A percentile compares a stretch with the other conserved stretches of the same genome.
Evolutionary conservation across 1,140 invertebrate species (phyloP).

Genomic region (Mylabris phalerata): DNA sequence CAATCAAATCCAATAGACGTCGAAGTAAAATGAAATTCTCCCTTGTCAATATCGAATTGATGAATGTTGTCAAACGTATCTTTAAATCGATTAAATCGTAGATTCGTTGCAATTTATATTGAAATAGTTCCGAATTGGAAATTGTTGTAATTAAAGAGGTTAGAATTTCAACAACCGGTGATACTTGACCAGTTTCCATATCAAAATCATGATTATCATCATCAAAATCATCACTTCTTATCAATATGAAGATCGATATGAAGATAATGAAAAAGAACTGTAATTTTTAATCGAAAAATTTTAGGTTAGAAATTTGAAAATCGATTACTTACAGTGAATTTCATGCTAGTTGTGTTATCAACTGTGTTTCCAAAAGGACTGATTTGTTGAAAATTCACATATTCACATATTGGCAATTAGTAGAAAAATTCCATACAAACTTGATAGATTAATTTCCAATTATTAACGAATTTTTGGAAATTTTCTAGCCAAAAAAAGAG

Average conservation of each 20-base stretch:
- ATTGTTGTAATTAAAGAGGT: not conserved
- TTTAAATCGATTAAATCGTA: constrained; percentile 3
- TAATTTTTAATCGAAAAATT: not conserved
- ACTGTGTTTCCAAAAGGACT: too few species aligned
- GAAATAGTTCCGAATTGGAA: not conserved
- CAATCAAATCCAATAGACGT: constrained; percentile 2
- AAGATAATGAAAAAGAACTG: not conserved
- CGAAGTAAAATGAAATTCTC: constrained; percentile 1
- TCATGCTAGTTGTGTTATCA: too few species aligned
- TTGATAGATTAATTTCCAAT: too few species aligned
- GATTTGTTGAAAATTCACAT: too few species aligned
- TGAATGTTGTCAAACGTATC: not conserved
- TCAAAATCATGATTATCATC: not conserved
- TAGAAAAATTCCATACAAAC: too few species aligned
- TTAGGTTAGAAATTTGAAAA: too few species aligned
- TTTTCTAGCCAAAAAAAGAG: too few species aligned
- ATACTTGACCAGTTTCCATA: not conserved
- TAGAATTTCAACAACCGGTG: not conserved
- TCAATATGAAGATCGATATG: not conserved
- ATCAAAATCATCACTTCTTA: not conserved
- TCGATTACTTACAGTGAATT: too few species aligned
- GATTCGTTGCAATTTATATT: not conserved
- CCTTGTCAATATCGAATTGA: not conserved
- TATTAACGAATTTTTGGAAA: too few species aligned
- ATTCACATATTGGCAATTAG: too few species aligned